phyloP scores from a whole-genome alignment of 2,888 invertebrate species.

The Cephus runcator region DNA sequence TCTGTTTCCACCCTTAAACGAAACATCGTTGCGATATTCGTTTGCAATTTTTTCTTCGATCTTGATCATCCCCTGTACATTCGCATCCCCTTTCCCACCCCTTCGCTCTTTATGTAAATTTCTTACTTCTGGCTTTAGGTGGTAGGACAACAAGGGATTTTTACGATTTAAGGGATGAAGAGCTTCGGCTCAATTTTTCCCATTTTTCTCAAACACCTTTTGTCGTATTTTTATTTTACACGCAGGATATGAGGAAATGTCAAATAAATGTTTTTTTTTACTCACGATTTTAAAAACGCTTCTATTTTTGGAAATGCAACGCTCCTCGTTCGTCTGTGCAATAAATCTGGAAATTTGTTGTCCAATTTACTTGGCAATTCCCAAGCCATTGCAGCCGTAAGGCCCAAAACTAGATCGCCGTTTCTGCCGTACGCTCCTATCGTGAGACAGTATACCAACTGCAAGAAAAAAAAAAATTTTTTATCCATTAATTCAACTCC shows the following conservation, averaged over 20 bases:
- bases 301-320: constrained; percentile 73
- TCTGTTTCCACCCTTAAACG: background rate
- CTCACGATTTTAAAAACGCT: constrained; percentile 73
- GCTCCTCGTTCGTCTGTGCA: constrained; percentile 72
- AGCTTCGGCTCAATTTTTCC: background rate
- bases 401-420: constrained; percentile 74
- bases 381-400: constrained; percentile 82
- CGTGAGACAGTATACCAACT: constrained; percentile 72
- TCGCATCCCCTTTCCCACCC: background rate
- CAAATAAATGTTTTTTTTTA: constrained; percentile 28
- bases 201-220: background rate
- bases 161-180: background rate
- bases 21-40: background rate
- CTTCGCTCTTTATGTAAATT: background rate
- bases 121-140: background rate
- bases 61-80: background rate
- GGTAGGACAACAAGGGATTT: background rate
- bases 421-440: constrained; percentile 68
- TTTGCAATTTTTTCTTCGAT: background rate
- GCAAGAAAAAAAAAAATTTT: constrained; percentile 15
- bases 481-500: background rate
- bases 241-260: background rate
- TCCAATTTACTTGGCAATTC: constrained; percentile 71
- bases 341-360: constrained; percentile 50
- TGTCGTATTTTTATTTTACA: background rate